A percentile compares a stretch with the other conserved stretches of the same genome.
Conservation (phyloP, 2,113 vertebrate species). For the Oenanthe oenanthe region DNA sequence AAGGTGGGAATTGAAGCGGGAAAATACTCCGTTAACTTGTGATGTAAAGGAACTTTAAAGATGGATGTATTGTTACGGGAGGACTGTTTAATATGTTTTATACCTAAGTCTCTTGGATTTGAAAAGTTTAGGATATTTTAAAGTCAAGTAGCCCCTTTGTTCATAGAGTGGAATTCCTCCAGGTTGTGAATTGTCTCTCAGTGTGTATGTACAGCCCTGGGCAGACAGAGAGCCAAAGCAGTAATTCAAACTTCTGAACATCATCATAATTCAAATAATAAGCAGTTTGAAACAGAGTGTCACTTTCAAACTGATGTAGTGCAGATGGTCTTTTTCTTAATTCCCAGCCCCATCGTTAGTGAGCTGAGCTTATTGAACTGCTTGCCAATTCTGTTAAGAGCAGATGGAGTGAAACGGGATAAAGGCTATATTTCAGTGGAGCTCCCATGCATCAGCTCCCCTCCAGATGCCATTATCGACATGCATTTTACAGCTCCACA, state of each 20-base stretch:
- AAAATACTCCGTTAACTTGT: background rate
- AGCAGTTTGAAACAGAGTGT: background rate
- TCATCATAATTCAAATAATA: slow-evolving; percentile 30
- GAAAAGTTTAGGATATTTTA: background rate
- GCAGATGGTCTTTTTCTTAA: slow-evolving; percentile 41
- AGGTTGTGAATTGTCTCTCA: background rate
- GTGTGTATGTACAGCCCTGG: background rate
- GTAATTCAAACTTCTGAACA: background rate
- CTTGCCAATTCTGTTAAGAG: slow-evolving; percentile 54
- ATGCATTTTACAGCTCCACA: background rate
- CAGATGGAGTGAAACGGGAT: slow-evolving; percentile 22
- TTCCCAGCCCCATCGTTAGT: background rate
- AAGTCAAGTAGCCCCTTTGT: background rate
- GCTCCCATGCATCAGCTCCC: background rate
- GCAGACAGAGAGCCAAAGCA: background rate
- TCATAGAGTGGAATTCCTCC: background rate
- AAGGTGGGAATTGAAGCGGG: background rate
- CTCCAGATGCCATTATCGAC: background rate
- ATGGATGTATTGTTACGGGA: background rate
- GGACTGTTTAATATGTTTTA: background rate
- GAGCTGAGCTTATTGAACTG: slow-evolving; percentile 29
- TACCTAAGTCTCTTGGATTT: background rate
- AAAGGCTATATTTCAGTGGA: slow-evolving; percentile 24
- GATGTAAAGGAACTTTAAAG: background rate
- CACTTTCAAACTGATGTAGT: slow-evolving; percentile 41